Conservation (phyloP, 2,888 invertebrate genomes). For the Hecatera dysodea region DNA sequence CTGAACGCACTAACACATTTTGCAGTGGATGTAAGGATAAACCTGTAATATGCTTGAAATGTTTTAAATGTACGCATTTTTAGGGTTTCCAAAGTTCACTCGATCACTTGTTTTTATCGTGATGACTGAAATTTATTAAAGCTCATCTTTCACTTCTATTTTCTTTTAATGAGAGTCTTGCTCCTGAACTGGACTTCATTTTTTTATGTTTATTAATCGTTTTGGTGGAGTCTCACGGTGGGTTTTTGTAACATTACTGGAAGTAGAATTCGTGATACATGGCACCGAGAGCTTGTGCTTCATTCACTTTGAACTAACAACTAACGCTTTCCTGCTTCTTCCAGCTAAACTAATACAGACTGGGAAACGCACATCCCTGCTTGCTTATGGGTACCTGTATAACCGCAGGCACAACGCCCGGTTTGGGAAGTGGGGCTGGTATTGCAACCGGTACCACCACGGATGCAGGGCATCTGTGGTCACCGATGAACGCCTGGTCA, state of each 20-base stretch:
- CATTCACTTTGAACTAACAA: not conserved
- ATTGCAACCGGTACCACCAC: constrained; percentile 46
- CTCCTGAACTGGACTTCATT: not conserved
- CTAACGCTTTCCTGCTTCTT: constrained; percentile 8
- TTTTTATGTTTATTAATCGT: not conserved
- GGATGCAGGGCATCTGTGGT: constrained; percentile 48
- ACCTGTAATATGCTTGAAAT: constrained; percentile 8
- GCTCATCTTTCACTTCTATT: not conserved
- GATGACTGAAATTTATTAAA: not conserved
- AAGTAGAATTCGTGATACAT: not conserved
- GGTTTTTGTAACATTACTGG: not conserved
- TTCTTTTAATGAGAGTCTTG: not conserved
- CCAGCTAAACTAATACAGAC: constrained; percentile 25
- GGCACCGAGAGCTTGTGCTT: not conserved
- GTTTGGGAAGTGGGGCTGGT: constrained; percentile 31
- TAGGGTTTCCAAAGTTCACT: not conserved
- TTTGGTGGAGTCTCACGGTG: not conserved
- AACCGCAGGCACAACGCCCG: constrained; percentile 23
- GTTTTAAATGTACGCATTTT: not conserved
- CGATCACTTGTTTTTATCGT: not conserved
- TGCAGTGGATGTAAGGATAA: constrained; percentile 11
- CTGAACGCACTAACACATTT: constrained; percentile 4
- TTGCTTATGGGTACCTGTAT: constrained; percentile 40
- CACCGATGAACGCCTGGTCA: constrained; percentile 25
- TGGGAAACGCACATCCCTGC: constrained; percentile 23